Percentiles rank a stretch among this genome's conserved stretches.
Evolutionary conservation across 2,113 vertebrate species (phyloP).

Genomic region (Gobius niger): DNA sequence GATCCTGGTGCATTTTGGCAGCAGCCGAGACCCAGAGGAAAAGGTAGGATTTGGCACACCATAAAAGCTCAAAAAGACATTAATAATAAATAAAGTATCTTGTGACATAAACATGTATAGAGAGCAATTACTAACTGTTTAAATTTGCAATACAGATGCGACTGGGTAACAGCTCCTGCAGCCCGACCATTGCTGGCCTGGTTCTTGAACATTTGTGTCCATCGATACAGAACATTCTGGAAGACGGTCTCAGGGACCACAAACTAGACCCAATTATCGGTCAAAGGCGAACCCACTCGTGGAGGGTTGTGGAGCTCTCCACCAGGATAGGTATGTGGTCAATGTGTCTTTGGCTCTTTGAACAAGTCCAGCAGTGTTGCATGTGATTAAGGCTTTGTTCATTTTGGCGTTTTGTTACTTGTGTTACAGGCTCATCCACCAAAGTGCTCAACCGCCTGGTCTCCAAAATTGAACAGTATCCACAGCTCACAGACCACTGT

Average conservation of each 20-base stretch:
- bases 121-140: conserved; percentile 6
- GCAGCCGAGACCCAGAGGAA: conserved; percentile 87
- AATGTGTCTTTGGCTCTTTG: too few relatives aligned
- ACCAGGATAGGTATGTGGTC: conserved; percentile 81
- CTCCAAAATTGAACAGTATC: conserved; percentile 84
- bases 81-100: conserved; percentile 16
- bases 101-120: conserved; percentile 30
- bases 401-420: background rate
- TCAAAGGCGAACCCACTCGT: conserved; percentile 86
- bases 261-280: conserved; percentile 91
- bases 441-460: conserved; percentile 85
- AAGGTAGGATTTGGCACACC: conserved; percentile 79
- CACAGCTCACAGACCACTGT: conserved; percentile 84
- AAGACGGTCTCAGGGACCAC: conserved; percentile 89
- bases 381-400: background rate
- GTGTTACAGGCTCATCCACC: conserved; percentile 83
- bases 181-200: conserved; percentile 87
- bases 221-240: conserved; percentile 84
- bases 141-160: conserved; percentile 79
- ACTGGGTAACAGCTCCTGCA: conserved; percentile 90
- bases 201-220: conserved; percentile 94
- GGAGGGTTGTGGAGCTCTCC: conserved; percentile 90
- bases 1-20: conserved; percentile 92
- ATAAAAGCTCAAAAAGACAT: conserved; percentile 11
- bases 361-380: too few relatives aligned